Evolutionary conservation across 2,797 vertebrate species (phyloP).

Genomic region (Odontamblyopus rebecca): DNA sequence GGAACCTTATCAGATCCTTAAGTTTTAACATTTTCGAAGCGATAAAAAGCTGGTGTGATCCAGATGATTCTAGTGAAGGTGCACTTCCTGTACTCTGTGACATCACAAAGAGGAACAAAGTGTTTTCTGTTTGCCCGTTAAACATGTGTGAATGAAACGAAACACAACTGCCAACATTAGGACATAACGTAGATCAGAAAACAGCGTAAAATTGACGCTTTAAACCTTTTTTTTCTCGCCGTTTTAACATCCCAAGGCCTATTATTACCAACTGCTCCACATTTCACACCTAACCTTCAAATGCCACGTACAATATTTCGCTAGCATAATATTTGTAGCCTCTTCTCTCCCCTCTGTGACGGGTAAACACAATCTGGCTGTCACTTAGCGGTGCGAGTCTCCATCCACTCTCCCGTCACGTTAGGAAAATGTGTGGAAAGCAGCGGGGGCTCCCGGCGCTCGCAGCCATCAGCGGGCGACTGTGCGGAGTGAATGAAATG

Average conservation of each 20-base stretch:
- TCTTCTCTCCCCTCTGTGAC: conserved; percentile 11
- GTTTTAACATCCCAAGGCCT: not conserved
- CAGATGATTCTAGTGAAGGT: no score
- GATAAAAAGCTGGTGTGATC: no score
- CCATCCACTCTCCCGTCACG: conserved; percentile 31
- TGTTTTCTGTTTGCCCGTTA: no score
- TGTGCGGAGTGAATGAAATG: conserved; percentile 65
- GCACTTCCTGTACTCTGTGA: no score
- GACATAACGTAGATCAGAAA: no score
- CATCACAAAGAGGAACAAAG: no score
- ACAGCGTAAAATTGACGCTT: no score
- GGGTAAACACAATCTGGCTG: conserved; percentile 19
- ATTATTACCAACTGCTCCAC: not conserved
- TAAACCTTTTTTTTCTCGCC: no score
- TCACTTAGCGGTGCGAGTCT: conserved; percentile 16
- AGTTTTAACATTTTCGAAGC: no score
- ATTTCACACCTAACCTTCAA: not conserved
- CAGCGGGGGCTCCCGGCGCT: conserved; percentile 38
- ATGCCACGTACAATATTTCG: not conserved
- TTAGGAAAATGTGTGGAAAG: conserved; percentile 36
- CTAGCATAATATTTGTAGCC: conserved; percentile 1
- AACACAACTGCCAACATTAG: no score
- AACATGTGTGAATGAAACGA: no score
- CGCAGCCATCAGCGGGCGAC: conserved; percentile 54
- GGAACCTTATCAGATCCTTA: no score